Evolutionary conservation across 1,140 invertebrate species (phyloP), one percentile per base, ranked within the genome.

Genomic region (Hyles euphorbiae): DNA sequence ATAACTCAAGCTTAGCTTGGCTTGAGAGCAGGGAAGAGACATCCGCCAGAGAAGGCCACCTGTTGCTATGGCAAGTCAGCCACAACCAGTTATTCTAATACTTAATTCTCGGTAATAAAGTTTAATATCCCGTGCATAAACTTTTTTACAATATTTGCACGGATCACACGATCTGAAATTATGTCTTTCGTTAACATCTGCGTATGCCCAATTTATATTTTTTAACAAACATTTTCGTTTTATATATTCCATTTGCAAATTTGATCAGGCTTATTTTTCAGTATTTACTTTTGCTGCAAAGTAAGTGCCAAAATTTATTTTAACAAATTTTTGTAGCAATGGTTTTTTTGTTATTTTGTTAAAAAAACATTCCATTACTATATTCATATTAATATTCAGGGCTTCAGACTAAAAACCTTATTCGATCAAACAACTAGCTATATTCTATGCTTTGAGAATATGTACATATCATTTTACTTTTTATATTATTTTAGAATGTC

Each of bases 1-100:
- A 81, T 80, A 81, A 74, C 66, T 81, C 75, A 76, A 62, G 67
- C 72, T 70, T 50, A 71, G 60, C 65, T 66, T 74, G 60, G 57
- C 56, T 67, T 55, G 61, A 68, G 58, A 61, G 67, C 12, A 54
- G 53, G 57, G 57, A 51, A 53, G 55, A 56, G 50, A 50, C 12
- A 61, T 63, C 48, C 59, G 61, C 46, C 53, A 57, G 60, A 50
- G 58, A 43, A 61, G 62, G 66, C 60, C 67, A 79, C 77, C 65
- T 80, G 77, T 80, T 77, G 77, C 72, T 72, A 77, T 76, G 68
- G 70, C 64, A 58, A 80, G 63, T 45, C 53, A 10, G 12, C 10
- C 32, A 11, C 22, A 46, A 43, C 11, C 43, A 12, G 22, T 55
- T 46, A 55, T 55, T 53, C 32, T 47, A 55, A 55, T 32, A 43